phyloP scores from a whole-genome alignment of 2,797 vertebrate species.

The Lophius americanus region DNA sequence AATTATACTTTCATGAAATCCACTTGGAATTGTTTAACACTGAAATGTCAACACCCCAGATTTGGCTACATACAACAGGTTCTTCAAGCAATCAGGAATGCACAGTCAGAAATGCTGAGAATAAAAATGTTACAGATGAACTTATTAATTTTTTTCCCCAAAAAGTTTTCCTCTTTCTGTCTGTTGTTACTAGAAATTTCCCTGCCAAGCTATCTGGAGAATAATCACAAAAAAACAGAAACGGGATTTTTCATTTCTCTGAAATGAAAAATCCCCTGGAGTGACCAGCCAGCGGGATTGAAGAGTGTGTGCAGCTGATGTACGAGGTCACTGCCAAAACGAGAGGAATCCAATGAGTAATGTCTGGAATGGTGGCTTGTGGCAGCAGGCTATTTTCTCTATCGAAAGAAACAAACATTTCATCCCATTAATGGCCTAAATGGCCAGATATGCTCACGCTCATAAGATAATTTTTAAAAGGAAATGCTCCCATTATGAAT shows the following conservation, averaged over 20 bases:
- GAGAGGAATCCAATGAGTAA: constrained; percentile 39
- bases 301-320: constrained; percentile 53
- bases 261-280: constrained; percentile 36
- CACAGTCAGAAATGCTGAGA: not conserved
- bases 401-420: constrained; percentile 44
- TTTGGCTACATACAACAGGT: not conserved
- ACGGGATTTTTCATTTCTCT: constrained; percentile 41
- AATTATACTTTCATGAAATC: too few species aligned
- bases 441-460: constrained; percentile 26
- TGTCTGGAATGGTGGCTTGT: constrained; percentile 40
- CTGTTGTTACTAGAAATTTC: constrained; percentile 17
- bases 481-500: constrained; percentile 1
- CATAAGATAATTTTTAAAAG: constrained; percentile 18
- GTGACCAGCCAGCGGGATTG: constrained; percentile 27
- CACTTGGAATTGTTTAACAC: too few species aligned
- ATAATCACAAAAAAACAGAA: constrained; percentile 17
- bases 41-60: too few species aligned
- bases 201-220: constrained; percentile 24
- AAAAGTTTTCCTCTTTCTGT: not conserved
- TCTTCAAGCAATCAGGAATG: not conserved
- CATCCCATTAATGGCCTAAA: constrained; percentile 41
- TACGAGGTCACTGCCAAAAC: constrained; percentile 43
- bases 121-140: not conserved
- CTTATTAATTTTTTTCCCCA: too few species aligned
- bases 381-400: constrained; percentile 29